Evolutionary conservation across 2,888 invertebrate species (phyloP), one percentile per base, ranked within the genome.

Genomic region (Drosophila borealis): DNA sequence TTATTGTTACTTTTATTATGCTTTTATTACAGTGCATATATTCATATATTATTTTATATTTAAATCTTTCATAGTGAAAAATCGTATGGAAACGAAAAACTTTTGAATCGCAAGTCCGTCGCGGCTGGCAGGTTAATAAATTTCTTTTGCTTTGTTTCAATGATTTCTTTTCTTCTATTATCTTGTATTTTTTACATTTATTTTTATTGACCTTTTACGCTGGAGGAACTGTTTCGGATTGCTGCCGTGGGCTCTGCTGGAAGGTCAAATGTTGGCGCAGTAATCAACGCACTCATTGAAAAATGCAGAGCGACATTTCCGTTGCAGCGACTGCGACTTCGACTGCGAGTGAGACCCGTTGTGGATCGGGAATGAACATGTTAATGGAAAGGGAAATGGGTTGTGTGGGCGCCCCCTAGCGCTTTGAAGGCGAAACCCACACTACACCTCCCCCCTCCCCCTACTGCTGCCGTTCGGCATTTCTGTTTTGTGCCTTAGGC

Each of bases 251-350:
- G 41, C 10, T 42, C 13, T 11, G 33, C 3, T 4, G 29, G 45
- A 41, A 21, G 45, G 54, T 33, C 57, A 54, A 64, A 62, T 68
- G 62, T 62, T 71, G 66, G 10, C 56, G 49, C 71, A 70, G 85
- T 82, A 79, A 81, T 83, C 77, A 88, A 81, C 67, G 88, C 65
- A 72, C 65, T 85, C 80, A 88, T 82, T 86, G 80, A 83, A 73
- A 88, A 85, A 82, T 88, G 83, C 88, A 88, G 70, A 60, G 73
- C 64, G 82, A 81, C 82, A 75, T 81, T 82, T 76, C 81, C 72
- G 79, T 46, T 70, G 84, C 62, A 57, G 48, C 45, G 63, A 55
- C 59, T 54, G 50, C 55, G 39, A 33, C 44, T 37, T 11, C 19
- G 29, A 21, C 25, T 25, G 25, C 25, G 25, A 33, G 13, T 45